A percentile compares a stretch with the other conserved stretches of the same genome.
Conservation (phyloP, 2,888 invertebrate species). For the Nephrotoma flavescens region DNA sequence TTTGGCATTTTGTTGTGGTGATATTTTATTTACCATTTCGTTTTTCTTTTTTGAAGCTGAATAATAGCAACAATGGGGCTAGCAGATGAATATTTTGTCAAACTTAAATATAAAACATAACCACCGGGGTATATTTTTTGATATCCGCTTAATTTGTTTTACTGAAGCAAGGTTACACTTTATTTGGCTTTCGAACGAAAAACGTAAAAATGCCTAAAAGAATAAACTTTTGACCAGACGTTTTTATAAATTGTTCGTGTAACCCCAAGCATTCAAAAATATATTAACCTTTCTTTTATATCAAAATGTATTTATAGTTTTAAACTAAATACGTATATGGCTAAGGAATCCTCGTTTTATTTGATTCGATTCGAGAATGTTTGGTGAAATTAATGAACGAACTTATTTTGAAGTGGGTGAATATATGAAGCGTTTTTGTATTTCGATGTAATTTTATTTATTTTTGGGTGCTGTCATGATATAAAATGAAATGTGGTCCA, state of each 20-base stretch:
- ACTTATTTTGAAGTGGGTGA: background rate
- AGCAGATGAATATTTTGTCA: no score
- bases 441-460: background rate
- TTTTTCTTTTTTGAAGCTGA: no score
- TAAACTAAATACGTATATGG: background rate
- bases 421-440: background rate
- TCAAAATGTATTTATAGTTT: background rate
- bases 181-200: no score
- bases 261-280: background rate
- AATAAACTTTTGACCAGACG: background rate
- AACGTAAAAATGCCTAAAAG: no score
- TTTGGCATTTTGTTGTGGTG: no score
- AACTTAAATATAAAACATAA: no score
- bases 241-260: background rate
- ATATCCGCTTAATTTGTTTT: no score
- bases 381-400: background rate
- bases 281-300: background rate
- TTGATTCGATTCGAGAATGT: background rate
- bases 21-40: no score
- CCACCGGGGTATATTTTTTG: no score
- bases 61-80: no score
- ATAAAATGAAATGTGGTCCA: slow-evolving; percentile 2
- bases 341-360: background rate
- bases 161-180: no score
- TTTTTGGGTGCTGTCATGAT: slow-evolving; percentile 3